phyloP scores from a whole-genome alignment of 2,113 vertebrate genomes.

The Bucco capensis region DNA sequence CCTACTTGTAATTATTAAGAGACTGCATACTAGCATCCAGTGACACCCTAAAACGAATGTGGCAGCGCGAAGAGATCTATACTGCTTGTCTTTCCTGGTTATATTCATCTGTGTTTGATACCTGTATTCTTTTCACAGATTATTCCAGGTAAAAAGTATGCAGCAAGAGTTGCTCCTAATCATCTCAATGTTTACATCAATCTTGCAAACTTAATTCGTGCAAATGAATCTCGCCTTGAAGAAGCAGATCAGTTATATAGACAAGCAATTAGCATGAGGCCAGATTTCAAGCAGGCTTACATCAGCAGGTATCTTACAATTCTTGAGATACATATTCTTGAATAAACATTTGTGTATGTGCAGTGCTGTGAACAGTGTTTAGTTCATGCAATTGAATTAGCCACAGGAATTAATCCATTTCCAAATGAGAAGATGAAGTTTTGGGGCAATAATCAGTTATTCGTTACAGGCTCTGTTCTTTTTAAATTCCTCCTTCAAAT shows the following conservation, averaged over 20 bases:
- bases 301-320: slow-evolving; percentile 87
- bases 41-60: neutral
- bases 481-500: neutral
- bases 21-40: neutral
- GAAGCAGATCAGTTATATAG: slow-evolving; percentile 97
- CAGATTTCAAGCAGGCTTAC: slow-evolving; percentile 98
- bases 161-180: slow-evolving; percentile 95
- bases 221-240: slow-evolving; percentile 92
- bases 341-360: neutral
- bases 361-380: neutral
- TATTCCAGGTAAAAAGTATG: slow-evolving; percentile 98
- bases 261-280: slow-evolving; percentile 98
- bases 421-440: neutral
- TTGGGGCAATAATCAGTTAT: neutral
- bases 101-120: neutral
- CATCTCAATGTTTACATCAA: slow-evolving; percentile 98
- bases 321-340: neutral
- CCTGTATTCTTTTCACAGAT: slow-evolving; percentile 72
- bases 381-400: neutral
- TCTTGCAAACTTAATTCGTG: slow-evolving; percentile 92
- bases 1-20: neutral
- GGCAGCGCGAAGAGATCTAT: neutral
- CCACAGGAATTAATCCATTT: neutral
- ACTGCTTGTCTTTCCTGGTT: neutral
- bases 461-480: neutral